Evolutionary conservation across 2,797 vertebrate genomes (phyloP), one percentile per base, ranked within the genome.

Genomic region (Perodicticus potto): DNA sequence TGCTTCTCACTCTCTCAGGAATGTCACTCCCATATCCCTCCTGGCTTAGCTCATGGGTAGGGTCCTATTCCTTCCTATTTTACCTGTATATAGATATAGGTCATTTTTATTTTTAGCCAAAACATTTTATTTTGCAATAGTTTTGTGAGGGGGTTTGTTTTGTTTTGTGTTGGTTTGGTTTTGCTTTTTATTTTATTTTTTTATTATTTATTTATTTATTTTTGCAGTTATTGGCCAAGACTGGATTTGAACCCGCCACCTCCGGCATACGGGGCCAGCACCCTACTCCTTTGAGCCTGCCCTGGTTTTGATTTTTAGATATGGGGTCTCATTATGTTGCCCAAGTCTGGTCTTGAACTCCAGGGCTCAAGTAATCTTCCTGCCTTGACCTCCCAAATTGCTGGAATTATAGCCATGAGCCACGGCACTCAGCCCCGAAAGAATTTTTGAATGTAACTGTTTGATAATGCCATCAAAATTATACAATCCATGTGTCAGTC

Each of bases 41-140:
- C 59, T 22, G 69, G 61, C 53, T 92, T 53, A 37, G 37, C 16
- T 91, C 25, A 20, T 14, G 3, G 16, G 32, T 13, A 40, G 9
- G 2, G 3, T 27, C 9, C 23, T 49, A 16, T 59, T 67, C 74
- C 19, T 37, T 67, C 49, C 45, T 27, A 43, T 65, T 43, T 57
- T 19, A 49, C 7, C 49, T 87, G 8, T 37, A 34, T 40, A 67
- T 4, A 11, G 32, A 49, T 37, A n/a, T 6, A 43, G 22, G 19
- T 43, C 37, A 61, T 82, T 82, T 61, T 87, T 55, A 73, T n/a
- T 90, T 96, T 90, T 20, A 53, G 9, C 49, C 32, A 53, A 91
- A 65, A 73, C 43, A 94, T 83, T 91, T 85, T 90, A 89, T 45
- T 96, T 89, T 57, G 37, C 90, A 92, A 77, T 65, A 63, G 20